Percentiles rank a stretch among this genome's conserved stretches.
Evolutionary conservation across 1,140 invertebrate genomes (phyloP).

Genomic region (Alviniconcha marisindica): DNA sequence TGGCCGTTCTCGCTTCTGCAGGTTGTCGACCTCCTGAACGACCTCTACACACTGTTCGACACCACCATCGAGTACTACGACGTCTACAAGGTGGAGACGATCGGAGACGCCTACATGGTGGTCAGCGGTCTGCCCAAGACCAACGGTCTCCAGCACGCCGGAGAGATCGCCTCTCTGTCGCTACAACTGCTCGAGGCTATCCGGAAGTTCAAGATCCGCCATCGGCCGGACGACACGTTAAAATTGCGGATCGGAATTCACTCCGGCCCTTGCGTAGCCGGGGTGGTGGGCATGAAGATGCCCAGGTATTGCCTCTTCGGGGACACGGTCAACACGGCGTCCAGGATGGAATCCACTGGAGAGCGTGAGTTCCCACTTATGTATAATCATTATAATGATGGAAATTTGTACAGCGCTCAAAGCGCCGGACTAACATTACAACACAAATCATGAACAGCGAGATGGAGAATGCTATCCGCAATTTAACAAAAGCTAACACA

Average conservation of each 20-base stretch:
- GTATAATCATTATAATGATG: too few species aligned
- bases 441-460: too few species aligned
- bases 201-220: constrained; percentile 90
- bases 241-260: constrained; percentile 94
- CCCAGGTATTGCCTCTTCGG: constrained; percentile 74
- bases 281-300: constrained; percentile 81
- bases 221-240: constrained; percentile 88
- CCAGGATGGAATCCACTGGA: constrained; percentile 73
- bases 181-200: constrained; percentile 90
- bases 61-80: constrained; percentile 73
- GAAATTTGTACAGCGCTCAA: too few species aligned
- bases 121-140: constrained; percentile 73
- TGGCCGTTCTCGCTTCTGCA: constrained; percentile 44
- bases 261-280: constrained; percentile 81
- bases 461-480: too few species aligned
- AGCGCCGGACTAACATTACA: too few species aligned
- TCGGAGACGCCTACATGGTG: constrained; percentile 74
- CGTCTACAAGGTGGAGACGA: constrained; percentile 74
- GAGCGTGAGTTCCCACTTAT: constrained; percentile 60
- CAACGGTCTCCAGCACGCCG: constrained; percentile 86
- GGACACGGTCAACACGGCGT: constrained; percentile 74
- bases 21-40: constrained; percentile 78
- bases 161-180: constrained; percentile 91
- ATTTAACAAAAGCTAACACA: too few species aligned
- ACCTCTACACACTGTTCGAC: constrained; percentile 73